Percentiles rank a stretch among this genome's conserved stretches.
phyloP scores from a whole-genome alignment of 2,113 vertebrate genomes.

The Festucalex cinctus region DNA sequence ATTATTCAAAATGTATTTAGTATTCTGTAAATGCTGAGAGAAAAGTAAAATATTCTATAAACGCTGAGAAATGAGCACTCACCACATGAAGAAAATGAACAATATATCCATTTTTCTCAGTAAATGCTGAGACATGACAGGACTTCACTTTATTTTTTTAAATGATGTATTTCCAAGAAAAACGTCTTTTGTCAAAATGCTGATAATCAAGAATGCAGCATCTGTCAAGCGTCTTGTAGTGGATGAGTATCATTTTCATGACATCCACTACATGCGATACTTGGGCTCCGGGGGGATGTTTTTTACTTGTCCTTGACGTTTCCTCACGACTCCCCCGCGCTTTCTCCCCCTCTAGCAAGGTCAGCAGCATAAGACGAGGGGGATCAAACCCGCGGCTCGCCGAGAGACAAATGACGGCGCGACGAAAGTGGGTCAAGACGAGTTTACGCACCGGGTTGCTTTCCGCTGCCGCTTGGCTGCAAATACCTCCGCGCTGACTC shows the following conservation, averaged over 20 bases:
- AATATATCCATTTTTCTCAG: no score
- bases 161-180: neutral
- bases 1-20: no score
- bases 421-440: conserved; percentile 69
- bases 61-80: neutral
- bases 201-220: neutral
- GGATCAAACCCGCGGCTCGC: conserved; percentile 52
- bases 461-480: conserved; percentile 35
- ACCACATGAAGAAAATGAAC: neutral
- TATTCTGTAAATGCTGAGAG: no score
- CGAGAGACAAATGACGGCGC: conserved; percentile 51
- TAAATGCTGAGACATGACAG: no score
- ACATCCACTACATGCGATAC: neutral
- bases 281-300: neutral
- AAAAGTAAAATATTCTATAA: neutral
- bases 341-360: neutral
- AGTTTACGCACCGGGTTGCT: conserved; percentile 38
- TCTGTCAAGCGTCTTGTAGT: neutral
- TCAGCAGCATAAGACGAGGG: conserved; percentile 2
- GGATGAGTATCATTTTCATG: neutral
- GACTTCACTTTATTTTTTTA: neutral
- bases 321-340: neutral
- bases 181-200: neutral
- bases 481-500: conserved; percentile 65
- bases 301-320: neutral